phyloP scores from a whole-genome alignment of 2,113 vertebrate genomes.

The Raphicerus campestris region DNA sequence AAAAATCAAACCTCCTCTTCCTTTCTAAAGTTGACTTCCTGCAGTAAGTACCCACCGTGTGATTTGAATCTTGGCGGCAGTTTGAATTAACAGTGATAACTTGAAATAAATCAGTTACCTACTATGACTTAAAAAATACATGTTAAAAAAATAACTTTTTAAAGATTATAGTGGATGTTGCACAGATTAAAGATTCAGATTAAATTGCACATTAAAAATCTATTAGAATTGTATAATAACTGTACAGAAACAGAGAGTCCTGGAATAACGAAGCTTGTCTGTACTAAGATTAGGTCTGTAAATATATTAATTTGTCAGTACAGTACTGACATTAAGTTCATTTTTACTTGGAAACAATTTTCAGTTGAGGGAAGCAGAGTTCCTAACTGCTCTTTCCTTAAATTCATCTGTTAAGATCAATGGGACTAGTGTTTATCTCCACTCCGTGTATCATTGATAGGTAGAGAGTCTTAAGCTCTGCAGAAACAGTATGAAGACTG shows the following conservation, averaged over 20 bases:
- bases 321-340: neutral
- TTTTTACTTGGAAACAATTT: neutral
- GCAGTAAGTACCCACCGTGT: neutral
- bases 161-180: neutral
- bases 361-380: neutral
- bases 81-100: neutral
- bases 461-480: neutral
- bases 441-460: neutral
- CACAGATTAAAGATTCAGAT: neutral
- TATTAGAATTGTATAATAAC: neutral
- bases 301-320: neutral
- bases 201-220: neutral
- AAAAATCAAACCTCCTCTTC: neutral
- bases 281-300: neutral
- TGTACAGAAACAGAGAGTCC: neutral
- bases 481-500: neutral
- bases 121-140: neutral
- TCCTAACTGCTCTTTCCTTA: neutral
- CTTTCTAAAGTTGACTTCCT: neutral
- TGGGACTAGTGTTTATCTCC: neutral
- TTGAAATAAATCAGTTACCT: neutral
- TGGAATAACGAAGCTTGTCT: neutral
- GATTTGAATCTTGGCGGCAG: neutral
- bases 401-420: neutral
- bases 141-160: neutral